Base-by-base conservation (phyloP, 2,797 vertebrate species). In the Pagetopsis macropterus region DNA sequence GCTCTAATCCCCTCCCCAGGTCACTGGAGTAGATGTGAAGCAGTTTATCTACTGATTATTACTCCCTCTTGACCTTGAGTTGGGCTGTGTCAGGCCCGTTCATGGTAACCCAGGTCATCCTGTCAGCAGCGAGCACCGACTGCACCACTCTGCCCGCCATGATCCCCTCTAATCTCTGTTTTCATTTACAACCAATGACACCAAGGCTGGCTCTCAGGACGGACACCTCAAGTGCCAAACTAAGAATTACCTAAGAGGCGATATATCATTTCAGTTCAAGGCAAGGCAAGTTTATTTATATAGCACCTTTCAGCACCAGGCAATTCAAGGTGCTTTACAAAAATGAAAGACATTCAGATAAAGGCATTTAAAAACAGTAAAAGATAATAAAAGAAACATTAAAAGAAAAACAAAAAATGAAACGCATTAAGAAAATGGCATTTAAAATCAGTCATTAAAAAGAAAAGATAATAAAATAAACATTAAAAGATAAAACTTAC, bases 121-220 rank as follows among this genome's bases (percentile, higher is more conserved):
- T 79, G 80, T 81, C 87, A 81, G 70, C 79, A 76, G 68, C 46
- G 72, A 43, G 68, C 76, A 81, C 71, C 63, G 10, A 21, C 66
- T 75, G 62, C 81, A 79, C 72, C 70, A 52, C 79, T 71, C 75
- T 37, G 75, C 54, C 58, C 19, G 48, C 77, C 65, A 1, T 77
- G 79, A 89, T 88, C 85, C 89, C 55, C 54, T 63, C 78, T 89
- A 91, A 91, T 90, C 91, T 91, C 70, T 88, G 88, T 91, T 92
- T 88, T 90, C 84, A 88, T 88, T 83, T 86, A 71, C 84, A 80
- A 84, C 78, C 63, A 17, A 40, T 58, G 63, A 84, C 77, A 82
- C 78, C 23, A 9, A 57, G 69, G 71, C 49, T 9, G 5, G 15
- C 40, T 51, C 76, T 56, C 64, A 2, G 23, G 45, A 37, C 4